Base-by-base conservation (phyloP, 2,113 vertebrate genomes). In the Centropus unirufus region DNA sequence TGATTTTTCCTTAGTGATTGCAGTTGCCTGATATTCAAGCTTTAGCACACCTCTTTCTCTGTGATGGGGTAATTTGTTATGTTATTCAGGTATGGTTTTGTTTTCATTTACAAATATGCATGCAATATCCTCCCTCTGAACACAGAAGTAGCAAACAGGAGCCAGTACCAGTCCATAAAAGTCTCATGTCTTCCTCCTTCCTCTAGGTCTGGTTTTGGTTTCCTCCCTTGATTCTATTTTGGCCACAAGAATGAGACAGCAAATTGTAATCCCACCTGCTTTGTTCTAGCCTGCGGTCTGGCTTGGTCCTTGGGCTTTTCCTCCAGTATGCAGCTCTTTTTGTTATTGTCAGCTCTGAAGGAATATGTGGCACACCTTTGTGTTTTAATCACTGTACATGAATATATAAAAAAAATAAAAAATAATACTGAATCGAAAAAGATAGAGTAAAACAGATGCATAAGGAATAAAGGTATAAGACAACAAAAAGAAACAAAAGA, bases 1-100 rank as follows among this genome's bases (percentile, higher is more conserved):
- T 54, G 9, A 2, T 55, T 64, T 34, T 44, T 32, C 17, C 21
- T 55, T 46, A n/a, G 13, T 2, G 1, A 12, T 14, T 1, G 1
- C 7, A 18, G 29, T 67, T 72, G 52, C 10, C 4, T 68, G 34
- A 30, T 88, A 54, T 27, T 77, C 24, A 69, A 6, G 17, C 42
- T 59, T 68, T 40, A 86, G 66, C 34, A 87, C 32, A 61, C 21
- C n/a, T 76, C 13, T 85, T 73, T 90, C 49, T 68, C 21, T 83
- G 12, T 51, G 39, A 44, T 49, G n/a, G 11, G 90, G 27, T 87
- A 74, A 46, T 49, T 24, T n/a, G 5, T 72, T 87, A 8, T 29
- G 24, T 62, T 84, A 23, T 86, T 74, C 21, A 64, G 27, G 8
- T 63, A 13, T 23, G 69, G 73, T 51, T 69, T 58, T 19, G 27